Evolutionary conservation across 92 coral and sea anemone genomes (phyloP).

Genomic region (Diadumene lineata): DNA sequence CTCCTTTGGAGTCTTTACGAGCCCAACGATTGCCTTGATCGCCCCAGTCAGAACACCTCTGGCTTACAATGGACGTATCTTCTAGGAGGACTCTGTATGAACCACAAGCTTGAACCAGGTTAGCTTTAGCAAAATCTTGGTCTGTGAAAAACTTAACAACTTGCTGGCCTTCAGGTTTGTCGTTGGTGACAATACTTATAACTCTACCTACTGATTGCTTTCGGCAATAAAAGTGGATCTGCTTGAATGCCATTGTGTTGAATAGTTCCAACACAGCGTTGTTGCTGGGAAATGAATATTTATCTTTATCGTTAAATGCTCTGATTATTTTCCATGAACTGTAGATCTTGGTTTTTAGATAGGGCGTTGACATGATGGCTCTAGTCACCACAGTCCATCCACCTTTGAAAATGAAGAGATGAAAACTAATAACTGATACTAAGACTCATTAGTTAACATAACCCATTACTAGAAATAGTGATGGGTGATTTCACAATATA

Average conservation of each 20-base stretch:
- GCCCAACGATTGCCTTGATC: background rate
- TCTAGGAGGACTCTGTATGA: background rate
- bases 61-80: background rate
- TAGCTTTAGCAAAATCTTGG: background rate
- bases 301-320: background rate
- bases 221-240: background rate
- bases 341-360: background rate
- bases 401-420: background rate
- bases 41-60: background rate
- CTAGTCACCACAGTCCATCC: background rate
- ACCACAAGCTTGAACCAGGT: background rate
- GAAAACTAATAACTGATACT: background rate
- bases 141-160: background rate
- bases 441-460: background rate
- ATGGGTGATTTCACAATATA: no score
- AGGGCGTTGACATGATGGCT: background rate
- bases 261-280: background rate
- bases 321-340: background rate
- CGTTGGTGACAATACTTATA: background rate
- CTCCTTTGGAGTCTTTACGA: background rate
- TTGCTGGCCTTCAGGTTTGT: background rate
- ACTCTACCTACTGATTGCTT: background rate
- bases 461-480: background rate
- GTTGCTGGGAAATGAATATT: background rate
- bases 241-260: background rate